Evolutionary conservation across 2,888 invertebrate species (phyloP).

Genomic region (Drosophila paucipuncta): DNA sequence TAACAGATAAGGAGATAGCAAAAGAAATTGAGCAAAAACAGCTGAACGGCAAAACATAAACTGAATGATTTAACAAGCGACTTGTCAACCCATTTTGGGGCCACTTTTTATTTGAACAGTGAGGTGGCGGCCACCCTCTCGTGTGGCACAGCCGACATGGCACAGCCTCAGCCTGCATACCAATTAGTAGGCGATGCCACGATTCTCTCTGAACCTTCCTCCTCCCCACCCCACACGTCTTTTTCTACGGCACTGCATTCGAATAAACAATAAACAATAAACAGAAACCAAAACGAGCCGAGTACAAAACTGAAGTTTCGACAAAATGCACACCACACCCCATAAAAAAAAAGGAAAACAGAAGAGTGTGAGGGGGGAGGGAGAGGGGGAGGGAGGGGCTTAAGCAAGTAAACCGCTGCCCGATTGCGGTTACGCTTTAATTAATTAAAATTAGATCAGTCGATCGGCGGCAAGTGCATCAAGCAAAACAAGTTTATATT

Average conservation of each 20-base stretch:
- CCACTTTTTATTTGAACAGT: constrained; percentile 6
- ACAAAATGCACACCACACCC: constrained; percentile 53
- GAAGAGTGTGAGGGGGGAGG: too few species aligned
- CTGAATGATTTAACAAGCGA: constrained; percentile 30
- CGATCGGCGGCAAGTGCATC: constrained; percentile 51
- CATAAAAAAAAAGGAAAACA: constrained; percentile 2
- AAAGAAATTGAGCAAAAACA: not conserved
- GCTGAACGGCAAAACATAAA: constrained; percentile 24
- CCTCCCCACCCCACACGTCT: not conserved
- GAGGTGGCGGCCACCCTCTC: constrained; percentile 10
- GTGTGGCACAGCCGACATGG: constrained; percentile 1
- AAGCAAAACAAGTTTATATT: constrained; percentile 39
- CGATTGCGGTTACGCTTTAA: constrained; percentile 39
- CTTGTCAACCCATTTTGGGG: constrained; percentile 29
- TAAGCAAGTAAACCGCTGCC: constrained; percentile 13
- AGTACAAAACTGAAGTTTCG: constrained; percentile 28
- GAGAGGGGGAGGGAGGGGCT: not conserved
- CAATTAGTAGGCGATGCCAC: constrained; percentile 28
- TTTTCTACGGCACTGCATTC: constrained; percentile 3
- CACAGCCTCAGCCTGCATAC: constrained; percentile 29
- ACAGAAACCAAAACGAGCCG: constrained; percentile 12
- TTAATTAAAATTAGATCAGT: constrained; percentile 60
- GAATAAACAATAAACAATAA: constrained; percentile 25
- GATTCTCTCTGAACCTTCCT: not conserved
- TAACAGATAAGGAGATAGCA: not conserved